Percentiles rank a stretch among this genome's conserved stretches.
Evolutionary conservation across 2,888 invertebrate species (phyloP).

Genomic region (Campaea margaritaria): DNA sequence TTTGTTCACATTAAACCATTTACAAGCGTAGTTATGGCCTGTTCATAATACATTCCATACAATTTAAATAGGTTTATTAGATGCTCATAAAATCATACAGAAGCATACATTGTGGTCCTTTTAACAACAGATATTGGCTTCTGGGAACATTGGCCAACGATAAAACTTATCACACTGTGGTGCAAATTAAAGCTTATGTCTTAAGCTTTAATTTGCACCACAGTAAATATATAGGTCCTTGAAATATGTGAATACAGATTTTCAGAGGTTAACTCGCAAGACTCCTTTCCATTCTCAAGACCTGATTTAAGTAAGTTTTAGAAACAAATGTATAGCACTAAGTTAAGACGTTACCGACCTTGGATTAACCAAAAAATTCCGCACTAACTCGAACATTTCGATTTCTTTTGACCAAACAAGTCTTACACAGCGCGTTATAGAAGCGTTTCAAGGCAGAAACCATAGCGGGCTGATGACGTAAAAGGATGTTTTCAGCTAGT

Average conservation of each 20-base stretch:
- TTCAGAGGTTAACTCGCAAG: too few species aligned
- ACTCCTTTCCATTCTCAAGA: too few species aligned
- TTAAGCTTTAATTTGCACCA: too few species aligned
- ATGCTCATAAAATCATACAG: slow-evolving; percentile 33
- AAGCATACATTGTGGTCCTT: slow-evolving; percentile 35
- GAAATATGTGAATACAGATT: too few species aligned
- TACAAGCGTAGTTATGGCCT: slow-evolving; percentile 22
- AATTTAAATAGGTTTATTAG: slow-evolving; percentile 41
- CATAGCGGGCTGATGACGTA: slow-evolving; percentile 81
- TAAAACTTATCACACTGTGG: slow-evolving; percentile 22
- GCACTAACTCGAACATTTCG: slow-evolving; percentile 21
- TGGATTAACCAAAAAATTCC: slow-evolving; percentile 7
- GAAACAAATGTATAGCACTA: too few species aligned
- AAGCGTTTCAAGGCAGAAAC: slow-evolving; percentile 59
- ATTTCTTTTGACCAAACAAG: slow-evolving; percentile 52
- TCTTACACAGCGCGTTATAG: slow-evolving; percentile 52
- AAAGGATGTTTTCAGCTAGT: slow-evolving; percentile 84
- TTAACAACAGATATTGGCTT: slow-evolving; percentile 29
- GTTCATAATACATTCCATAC: slow-evolving; percentile 31
- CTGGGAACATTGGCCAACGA: slow-evolving; percentile 24
- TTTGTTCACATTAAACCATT: slow-evolving; percentile 29
- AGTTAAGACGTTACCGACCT: not conserved
- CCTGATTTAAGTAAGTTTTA: too few species aligned
- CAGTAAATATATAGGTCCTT: too few species aligned
- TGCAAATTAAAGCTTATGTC: slow-evolving; percentile 14